Evolutionary conservation across 2,888 invertebrate species (phyloP).

Genomic region (Pammene fasciana): DNA sequence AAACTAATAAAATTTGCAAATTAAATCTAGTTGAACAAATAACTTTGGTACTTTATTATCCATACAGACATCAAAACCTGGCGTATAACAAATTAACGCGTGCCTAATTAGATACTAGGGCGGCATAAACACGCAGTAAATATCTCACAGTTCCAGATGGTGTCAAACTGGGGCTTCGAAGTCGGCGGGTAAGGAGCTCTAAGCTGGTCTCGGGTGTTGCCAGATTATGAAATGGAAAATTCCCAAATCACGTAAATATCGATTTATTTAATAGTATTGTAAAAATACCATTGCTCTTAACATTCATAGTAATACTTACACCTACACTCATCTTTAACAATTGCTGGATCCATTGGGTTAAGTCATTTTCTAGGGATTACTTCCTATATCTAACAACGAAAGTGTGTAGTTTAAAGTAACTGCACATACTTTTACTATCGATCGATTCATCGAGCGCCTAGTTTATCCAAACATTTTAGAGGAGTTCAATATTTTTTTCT

Average conservation of each 20-base stretch:
- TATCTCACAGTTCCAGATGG: conserved; percentile 70
- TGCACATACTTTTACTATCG: too few species aligned
- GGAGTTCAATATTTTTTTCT: too few species aligned
- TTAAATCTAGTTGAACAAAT: not conserved
- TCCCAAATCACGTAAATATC: not conserved
- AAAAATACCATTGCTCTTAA: too few species aligned
- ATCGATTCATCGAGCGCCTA: too few species aligned
- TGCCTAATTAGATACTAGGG: conserved; percentile 63
- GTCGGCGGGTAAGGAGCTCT: conserved; percentile 33
- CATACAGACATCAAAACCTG: conserved; percentile 39
- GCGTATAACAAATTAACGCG: conserved; percentile 44
- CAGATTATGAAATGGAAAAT: not conserved
- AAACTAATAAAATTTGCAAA: too few species aligned
- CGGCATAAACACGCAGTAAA: conserved; percentile 70
- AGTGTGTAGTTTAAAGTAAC: too few species aligned
- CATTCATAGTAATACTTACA: too few species aligned
- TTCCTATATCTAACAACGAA: too few species aligned
- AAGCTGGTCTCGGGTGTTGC: conserved; percentile 1
- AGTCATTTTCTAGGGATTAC: too few species aligned
- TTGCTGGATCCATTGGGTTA: too few species aligned
- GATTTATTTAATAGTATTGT: not conserved
- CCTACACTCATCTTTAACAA: too few species aligned
- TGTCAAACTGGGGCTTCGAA: conserved; percentile 57
- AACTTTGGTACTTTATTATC: conserved; percentile 27
- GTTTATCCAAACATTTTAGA: too few species aligned